Evolutionary conservation across 2,888 invertebrate species (phyloP).

Genomic region (Molorchus minor): DNA sequence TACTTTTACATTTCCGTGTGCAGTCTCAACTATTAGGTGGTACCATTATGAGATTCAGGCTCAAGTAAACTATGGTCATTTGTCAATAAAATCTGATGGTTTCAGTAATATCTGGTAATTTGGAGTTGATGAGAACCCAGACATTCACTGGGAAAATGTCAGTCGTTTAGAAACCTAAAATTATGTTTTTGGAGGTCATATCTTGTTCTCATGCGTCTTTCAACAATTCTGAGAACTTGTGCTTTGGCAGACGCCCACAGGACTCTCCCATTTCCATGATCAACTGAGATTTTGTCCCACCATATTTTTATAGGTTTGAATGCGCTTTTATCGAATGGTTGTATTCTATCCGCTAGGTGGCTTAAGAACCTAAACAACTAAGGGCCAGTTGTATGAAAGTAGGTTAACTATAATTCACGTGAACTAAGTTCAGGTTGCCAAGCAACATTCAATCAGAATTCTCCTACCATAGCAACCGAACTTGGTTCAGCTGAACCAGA

Average conservation of each 20-base stretch:
- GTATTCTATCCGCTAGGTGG: constrained; percentile 39
- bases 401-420: too few species aligned
- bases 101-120: neutral
- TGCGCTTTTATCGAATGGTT: constrained; percentile 34
- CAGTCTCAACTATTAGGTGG: constrained; percentile 10
- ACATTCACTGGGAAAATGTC: constrained; percentile 7
- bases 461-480: too few species aligned
- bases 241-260: constrained; percentile 4
- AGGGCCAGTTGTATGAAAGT: too few species aligned
- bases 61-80: constrained; percentile 1
- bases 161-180: neutral
- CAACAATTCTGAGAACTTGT: constrained; percentile 6
- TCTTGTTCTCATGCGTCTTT: neutral
- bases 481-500: too few species aligned
- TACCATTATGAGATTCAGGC: constrained; percentile 8
- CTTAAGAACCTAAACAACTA: constrained; percentile 31
- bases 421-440: too few species aligned
- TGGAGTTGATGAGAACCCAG: neutral
- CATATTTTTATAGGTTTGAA: constrained; percentile 25
- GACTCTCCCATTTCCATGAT: constrained; percentile 23
- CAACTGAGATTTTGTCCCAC: constrained; percentile 38
- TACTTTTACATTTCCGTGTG: constrained; percentile 1
- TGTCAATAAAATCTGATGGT: constrained; percentile 1
- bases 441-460: too few species aligned
- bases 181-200: neutral